Conservation (phyloP, 2,797 vertebrate species). For the Anguilla pacifica region DNA sequence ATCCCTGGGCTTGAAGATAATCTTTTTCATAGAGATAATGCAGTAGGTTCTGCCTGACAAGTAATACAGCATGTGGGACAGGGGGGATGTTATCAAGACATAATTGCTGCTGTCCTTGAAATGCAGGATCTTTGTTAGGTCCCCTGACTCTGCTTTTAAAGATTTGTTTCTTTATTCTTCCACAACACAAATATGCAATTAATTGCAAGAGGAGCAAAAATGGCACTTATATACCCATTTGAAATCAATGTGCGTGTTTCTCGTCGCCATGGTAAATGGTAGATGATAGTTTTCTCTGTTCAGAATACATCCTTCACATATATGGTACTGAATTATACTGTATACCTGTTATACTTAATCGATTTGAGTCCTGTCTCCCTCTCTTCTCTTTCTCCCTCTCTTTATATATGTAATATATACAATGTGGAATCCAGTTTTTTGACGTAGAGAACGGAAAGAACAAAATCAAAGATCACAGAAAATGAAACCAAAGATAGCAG, state of each 20-base stretch:
- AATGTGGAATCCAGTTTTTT: no score
- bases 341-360: neutral
- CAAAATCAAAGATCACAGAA: no score
- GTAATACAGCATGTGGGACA: constrained; percentile 8
- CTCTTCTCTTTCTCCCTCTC: no score
- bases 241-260: neutral
- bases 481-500: neutral
- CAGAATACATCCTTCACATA: neutral
- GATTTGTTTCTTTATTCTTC: neutral
- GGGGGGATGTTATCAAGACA: neutral
- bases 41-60: constrained; percentile 58
- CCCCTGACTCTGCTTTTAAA: neutral
- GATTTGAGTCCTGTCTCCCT: neutral
- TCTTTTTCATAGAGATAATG: constrained; percentile 67
- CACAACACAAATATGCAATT: neutral
- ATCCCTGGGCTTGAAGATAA: constrained; percentile 44
- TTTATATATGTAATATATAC: no score
- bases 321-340: neutral
- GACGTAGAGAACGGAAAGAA: no score
- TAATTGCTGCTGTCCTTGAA: neutral
- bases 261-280: neutral
- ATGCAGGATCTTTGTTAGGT: neutral
- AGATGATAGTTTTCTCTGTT: neutral
- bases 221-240: neutral
- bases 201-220: neutral